Conservation (phyloP, 1,140 invertebrate species). For the Drosophila littoralis region DNA sequence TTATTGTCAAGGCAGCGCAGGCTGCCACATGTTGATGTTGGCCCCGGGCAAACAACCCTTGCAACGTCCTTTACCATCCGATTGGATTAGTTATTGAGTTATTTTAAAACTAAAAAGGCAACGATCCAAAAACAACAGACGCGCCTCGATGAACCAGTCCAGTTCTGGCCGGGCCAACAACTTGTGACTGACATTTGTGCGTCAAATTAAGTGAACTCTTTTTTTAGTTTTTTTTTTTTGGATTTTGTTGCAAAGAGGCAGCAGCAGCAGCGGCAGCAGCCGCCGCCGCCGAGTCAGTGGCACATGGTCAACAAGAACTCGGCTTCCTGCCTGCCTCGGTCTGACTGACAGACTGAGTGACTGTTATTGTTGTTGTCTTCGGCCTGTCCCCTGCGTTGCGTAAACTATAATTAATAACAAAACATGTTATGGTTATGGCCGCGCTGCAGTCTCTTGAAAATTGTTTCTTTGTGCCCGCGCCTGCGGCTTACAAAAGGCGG, state of each 20-base stretch:
- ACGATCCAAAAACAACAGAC: constrained; percentile 57
- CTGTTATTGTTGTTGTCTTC: constrained; percentile 70
- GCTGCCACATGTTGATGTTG: constrained; percentile 63
- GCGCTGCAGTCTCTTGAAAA: constrained; percentile 56
- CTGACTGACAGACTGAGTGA: constrained; percentile 58
- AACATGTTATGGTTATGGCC: constrained; percentile 81
- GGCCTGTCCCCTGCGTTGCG: constrained; percentile 79
- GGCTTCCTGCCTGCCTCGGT: constrained; percentile 57
- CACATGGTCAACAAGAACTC: constrained; percentile 66
- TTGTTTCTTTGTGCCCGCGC: constrained; percentile 78
- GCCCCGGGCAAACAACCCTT: constrained; percentile 72
- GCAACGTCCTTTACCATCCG: constrained; percentile 49
- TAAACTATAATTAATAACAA: constrained; percentile 83
- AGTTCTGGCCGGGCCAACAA: constrained; percentile 8
- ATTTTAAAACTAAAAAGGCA: constrained; percentile 73
- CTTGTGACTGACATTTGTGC: constrained; percentile 80
- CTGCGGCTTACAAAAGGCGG: constrained; percentile 59
- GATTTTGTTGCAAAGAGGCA: constrained; percentile 25
- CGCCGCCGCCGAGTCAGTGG: constrained; percentile 32
- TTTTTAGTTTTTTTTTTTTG: constrained; percentile 25
- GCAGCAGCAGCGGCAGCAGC: constrained; percentile 14
- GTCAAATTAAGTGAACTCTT: constrained; percentile 83
- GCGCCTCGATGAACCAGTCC: constrained; percentile 36
- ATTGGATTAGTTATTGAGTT: constrained; percentile 83
- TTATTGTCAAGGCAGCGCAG: constrained; percentile 68